Base-by-base conservation (phyloP, 2,888 invertebrate species). In the Drosophila neotestacea region DNA sequence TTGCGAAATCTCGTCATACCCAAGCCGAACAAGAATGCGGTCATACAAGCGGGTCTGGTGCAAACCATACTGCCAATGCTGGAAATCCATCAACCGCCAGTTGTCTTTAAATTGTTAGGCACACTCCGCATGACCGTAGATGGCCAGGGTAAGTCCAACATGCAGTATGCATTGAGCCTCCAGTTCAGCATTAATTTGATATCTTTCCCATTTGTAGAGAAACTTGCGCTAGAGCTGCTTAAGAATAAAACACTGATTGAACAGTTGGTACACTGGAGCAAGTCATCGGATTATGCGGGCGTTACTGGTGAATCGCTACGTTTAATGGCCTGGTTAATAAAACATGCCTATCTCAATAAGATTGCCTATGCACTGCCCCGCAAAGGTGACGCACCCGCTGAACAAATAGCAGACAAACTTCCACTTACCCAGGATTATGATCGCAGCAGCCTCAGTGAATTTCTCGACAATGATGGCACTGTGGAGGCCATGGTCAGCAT, bases 91-190 rank as follows among this genome's bases (percentile, higher is more conserved):
- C 96, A 97, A 68, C 95, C 95, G 61, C 95, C 96, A 30, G 97
- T 98, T 1, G 96, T 97, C 5, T 98, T 97, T 89, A 97, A 97
- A 92, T 93, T 98, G 69, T 91, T 98, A 55, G 98, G 97, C 4
- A 96, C 97, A 0, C 93, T 97, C 0, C 94, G 98, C 63, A 97
- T 98, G 95, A 94, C 97, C 42, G 95, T 97, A 1, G 97, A 97
- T 92, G 96, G 96, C 30, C 96, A 96, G 93, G 95, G 96, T 96
- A 85, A 91, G 90, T 84, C 6, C 5, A 2, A 10, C 10, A n/a
- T 27, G 1, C 6, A 11, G 1, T 16, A 16, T 16, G 1, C 16
- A 16, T 16, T 3, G 28, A n/a, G 6, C 7, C 9, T 41, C 36
- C 16, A n/a, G 6, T 10, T 13, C 6, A 27, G 2, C n/a, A 11